These are phyloP conservation scores for Escarpia spicata DNA, from an alignment of 2,888 invertebrate genomes.

Conservation along the genomic window DNA sequence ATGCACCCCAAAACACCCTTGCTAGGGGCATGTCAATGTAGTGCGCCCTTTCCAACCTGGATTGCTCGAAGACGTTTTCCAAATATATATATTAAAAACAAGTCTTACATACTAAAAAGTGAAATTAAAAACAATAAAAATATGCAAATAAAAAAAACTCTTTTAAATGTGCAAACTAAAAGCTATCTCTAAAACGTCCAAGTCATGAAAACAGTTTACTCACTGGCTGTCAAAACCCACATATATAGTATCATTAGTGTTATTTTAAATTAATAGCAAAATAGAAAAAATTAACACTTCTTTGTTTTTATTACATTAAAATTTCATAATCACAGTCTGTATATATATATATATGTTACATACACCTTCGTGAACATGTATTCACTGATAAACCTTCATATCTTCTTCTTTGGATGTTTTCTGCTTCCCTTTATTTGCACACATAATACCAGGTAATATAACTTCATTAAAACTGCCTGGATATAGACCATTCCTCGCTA, in stretches of 20 bases:
- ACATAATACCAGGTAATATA: neutral
- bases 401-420: neutral
- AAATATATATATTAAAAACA: too few species aligned
- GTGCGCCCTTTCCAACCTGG: too few species aligned
- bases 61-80: too few species aligned
- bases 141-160: too few species aligned
- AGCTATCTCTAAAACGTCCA: neutral
- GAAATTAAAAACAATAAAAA: too few species aligned
- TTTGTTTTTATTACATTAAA: slow-evolving; percentile 1
- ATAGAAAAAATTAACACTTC: neutral
- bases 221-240: neutral
- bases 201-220: neutral
- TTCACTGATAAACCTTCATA: neutral
- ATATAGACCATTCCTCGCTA: neutral
- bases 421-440: neutral
- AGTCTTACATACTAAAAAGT: too few species aligned
- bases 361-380: neutral
- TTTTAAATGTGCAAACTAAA: neutral
- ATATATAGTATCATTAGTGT: neutral
- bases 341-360: neutral
- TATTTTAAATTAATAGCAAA: neutral
- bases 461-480: neutral
- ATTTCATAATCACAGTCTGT: neutral
- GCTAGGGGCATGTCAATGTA: too few species aligned
- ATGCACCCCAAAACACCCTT: too few species aligned